These are phyloP conservation scores for Accipiter virgatus DNA, from an alignment of 2,113 vertebrate genomes.

Conservation along the genomic window DNA sequence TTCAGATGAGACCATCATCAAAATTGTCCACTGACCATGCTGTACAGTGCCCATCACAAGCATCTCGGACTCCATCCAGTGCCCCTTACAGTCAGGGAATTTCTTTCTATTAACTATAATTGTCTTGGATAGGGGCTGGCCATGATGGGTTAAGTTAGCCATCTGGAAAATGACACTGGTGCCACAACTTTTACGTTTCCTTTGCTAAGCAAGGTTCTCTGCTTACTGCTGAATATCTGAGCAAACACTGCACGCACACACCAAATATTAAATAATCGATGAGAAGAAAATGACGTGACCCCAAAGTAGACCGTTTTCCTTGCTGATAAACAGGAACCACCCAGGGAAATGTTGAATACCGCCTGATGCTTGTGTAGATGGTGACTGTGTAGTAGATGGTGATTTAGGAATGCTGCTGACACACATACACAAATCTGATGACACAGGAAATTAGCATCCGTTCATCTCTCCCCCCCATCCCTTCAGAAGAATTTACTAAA, in stretches of 20 bases:
- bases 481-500: constrained; percentile 18
- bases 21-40: neutral
- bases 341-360: neutral
- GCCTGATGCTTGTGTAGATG: neutral
- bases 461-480: neutral
- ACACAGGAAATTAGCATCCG: constrained; percentile 40
- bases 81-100: neutral
- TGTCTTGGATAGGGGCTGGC: neutral
- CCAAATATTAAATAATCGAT: neutral
- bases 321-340: neutral
- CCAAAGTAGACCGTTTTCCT: neutral
- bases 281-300: neutral
- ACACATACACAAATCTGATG: constrained; percentile 20
- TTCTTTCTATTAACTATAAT: neutral
- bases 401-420: constrained; percentile 48
- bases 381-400: neutral
- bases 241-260: neutral
- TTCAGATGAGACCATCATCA: neutral
- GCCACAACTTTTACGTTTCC: neutral
- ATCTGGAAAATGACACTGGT: neutral
- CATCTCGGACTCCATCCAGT: neutral
- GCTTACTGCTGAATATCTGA: neutral
- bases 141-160: neutral
- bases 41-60: neutral
- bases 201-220: neutral